Base-by-base conservation (phyloP, 1,140 invertebrate species). In the Drosophila serrata region DNA sequence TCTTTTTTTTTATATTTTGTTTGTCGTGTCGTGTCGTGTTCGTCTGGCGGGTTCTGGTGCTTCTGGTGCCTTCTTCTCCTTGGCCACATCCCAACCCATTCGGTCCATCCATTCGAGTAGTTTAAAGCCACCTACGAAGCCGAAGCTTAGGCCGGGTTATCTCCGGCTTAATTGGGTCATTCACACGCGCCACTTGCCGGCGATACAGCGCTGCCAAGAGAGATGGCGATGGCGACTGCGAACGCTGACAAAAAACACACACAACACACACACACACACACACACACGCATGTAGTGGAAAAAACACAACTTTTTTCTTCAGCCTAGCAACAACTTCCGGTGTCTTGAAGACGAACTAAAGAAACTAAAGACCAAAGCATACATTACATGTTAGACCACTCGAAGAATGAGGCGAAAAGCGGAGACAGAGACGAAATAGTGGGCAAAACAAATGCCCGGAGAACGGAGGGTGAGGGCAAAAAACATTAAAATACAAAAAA, bases 111-210 rank as follows among this genome's bases (percentile, higher is more conserved):
- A 29, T 22, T 19, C 15, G 45, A 69, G 65, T 69, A 43, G 65
- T 45, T 67, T 68, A 53, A 69, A 69, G 65, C 65, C 65, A 69
- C 65, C 65, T 69, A 69, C 65, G 65, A 72, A 72, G 69, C 40
- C 65, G 65, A 67, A 84, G 76, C 74, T 76, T 81, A 81, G 84
- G 82, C 74, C 70, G 73, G 53, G 73, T 80, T 78, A 85, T 74
- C 74, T 80, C 37, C 48, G 29, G 76, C 84, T 84, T 88, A 88
- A 88, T 88, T 88, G 84, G 84, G 84, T 88, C 84, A 88, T 88
- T 88, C 84, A 88, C 84, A 90, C 86, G 84, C 85, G 79, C 68
- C 76, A 88, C 84, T 77, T 77, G 74, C 55, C 55, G 35, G 73
- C 57, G 48, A 59, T 58, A 77, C 46, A 51, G 29, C 62, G 29